A percentile compares a stretch with the other conserved stretches of the same genome.
These are phyloP conservation scores for Eumerus sabulonum DNA, from an alignment of 2,888 invertebrate species.

Conservation along the genomic window DNA sequence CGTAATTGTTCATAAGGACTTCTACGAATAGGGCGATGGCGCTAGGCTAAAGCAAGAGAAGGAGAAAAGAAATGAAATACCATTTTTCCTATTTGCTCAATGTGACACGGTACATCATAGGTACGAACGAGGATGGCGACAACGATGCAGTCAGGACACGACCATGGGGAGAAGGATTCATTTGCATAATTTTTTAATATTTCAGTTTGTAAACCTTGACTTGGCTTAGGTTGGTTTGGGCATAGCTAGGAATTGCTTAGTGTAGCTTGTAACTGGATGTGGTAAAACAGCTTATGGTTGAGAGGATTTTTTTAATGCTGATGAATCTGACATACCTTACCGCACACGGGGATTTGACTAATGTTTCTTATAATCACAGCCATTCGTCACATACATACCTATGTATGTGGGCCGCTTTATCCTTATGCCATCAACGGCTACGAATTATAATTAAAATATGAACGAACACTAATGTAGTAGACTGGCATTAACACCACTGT, in stretches of 20 bases:
- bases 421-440: slow-evolving; percentile 66
- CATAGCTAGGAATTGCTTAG: too few species aligned
- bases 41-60: not conserved
- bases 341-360: slow-evolving; percentile 63
- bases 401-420: slow-evolving; percentile 44
- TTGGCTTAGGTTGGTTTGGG: slow-evolving; percentile 3
- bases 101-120: slow-evolving; percentile 1
- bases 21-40: slow-evolving; percentile 11
- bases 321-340: slow-evolving; percentile 27
- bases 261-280: too few species aligned
- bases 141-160: slow-evolving; percentile 30
- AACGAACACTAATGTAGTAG: too few species aligned
- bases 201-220: slow-evolving; percentile 73
- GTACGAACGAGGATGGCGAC: too few species aligned
- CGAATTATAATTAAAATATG: slow-evolving; percentile 67
- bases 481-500: slow-evolving; percentile 16
- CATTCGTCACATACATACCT: slow-evolving; percentile 55
- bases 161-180: slow-evolving; percentile 73
- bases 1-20: slow-evolving; percentile 74
- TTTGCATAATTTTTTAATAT: slow-evolving; percentile 79
- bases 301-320: slow-evolving; percentile 64
- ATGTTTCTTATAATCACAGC: slow-evolving; percentile 67
- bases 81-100: slow-evolving; percentile 54
- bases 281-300: slow-evolving; percentile 64
- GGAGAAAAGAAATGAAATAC: slow-evolving; percentile 34